Percentiles rank a stretch among this genome's conserved stretches.
Evolutionary conservation across 2,113 vertebrate genomes (phyloP).

Genomic region (Sminthopsis crassicaudata): DNA sequence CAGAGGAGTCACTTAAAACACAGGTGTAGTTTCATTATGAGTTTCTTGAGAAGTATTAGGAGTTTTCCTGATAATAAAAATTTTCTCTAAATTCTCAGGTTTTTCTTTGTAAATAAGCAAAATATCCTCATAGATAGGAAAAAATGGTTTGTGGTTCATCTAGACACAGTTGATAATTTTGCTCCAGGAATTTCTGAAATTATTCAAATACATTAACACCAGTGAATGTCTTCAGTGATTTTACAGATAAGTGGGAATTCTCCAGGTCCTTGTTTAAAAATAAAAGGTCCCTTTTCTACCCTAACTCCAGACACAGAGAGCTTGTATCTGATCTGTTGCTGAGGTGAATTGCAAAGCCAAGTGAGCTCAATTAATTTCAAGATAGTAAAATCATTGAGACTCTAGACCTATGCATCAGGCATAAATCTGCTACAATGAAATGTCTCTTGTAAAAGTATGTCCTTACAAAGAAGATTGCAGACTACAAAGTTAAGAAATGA

Average conservation of each 20-base stretch:
- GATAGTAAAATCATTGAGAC: not conserved
- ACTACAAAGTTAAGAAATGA: not conserved
- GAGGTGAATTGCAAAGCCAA: not conserved
- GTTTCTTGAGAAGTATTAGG: not conserved
- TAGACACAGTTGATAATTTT: not conserved
- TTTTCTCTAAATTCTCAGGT: not conserved
- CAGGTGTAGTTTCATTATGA: not conserved
- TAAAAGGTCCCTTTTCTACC: conserved; percentile 8
- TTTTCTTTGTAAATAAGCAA: not conserved
- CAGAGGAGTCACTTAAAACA: not conserved
- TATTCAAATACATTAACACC: not conserved
- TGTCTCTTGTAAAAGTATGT: not conserved
- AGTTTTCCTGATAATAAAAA: not conserved
- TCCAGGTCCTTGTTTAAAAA: not conserved
- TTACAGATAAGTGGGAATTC: not conserved
- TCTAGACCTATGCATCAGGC: not conserved
- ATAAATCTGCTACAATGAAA: not conserved
- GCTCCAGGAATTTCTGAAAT: conserved; percentile 40
- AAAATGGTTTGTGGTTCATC: not conserved
- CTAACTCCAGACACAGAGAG: not conserved
- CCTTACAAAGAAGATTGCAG: not conserved
- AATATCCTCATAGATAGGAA: not conserved
- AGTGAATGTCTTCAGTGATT: conserved; percentile 17
- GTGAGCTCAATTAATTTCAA: not conserved
- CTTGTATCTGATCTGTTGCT: not conserved